phyloP scores from a whole-genome alignment of 1,140 invertebrate genomes.

The Medauroidea extradentata region DNA sequence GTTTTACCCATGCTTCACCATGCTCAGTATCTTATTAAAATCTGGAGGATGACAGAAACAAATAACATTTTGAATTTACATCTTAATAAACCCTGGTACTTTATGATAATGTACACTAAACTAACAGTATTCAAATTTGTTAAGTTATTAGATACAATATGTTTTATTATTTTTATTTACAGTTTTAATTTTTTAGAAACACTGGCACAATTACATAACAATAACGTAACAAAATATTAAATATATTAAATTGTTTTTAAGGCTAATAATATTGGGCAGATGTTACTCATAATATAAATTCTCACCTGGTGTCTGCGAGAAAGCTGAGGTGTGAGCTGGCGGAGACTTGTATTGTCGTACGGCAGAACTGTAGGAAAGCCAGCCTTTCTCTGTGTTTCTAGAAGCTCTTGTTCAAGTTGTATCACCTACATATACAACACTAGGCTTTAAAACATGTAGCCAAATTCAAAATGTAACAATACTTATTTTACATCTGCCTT shows the following conservation, averaged over 20 bases:
- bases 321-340: slow-evolving; percentile 68
- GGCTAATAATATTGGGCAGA: not conserved
- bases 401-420: slow-evolving; percentile 61
- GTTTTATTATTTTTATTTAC: no score
- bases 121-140: no score
- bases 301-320: slow-evolving; percentile 46
- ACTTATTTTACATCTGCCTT: no score
- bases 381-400: slow-evolving; percentile 80
- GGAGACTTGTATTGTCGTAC: slow-evolving; percentile 66
- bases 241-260: not conserved
- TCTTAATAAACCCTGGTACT: no score
- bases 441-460: not conserved
- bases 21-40: no score
- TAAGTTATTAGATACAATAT: no score
- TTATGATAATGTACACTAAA: no score
- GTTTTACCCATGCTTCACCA: no score
- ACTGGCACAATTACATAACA: not conserved
- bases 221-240: not conserved
- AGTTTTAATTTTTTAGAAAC: no score
- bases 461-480: not conserved
- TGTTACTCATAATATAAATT: not conserved
- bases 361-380: slow-evolving; percentile 79
- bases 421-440: slow-evolving; percentile 53
- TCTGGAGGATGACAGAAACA: no score
- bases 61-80: no score